Evolutionary conservation across 1,140 invertebrate genomes (phyloP).

Genomic region (Diplogasteroides magnus): DNA sequence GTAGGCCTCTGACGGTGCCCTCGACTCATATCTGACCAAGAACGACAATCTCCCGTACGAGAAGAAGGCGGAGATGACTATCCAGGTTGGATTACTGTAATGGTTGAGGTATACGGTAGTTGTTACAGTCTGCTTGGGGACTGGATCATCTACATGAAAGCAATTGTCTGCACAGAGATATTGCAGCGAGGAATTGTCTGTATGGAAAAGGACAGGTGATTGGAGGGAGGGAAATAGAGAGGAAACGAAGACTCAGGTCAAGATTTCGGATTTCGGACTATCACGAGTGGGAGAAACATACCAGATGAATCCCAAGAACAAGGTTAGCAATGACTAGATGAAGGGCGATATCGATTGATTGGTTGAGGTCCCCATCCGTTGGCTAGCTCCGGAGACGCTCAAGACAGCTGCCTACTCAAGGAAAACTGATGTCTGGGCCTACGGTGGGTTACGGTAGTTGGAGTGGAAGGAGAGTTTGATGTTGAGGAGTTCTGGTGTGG

Average conservation of each 20-base stretch:
- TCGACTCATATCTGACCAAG: constrained; percentile 1
- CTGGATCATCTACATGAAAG: constrained; percentile 92
- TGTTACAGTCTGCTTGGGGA: constrained; percentile 70
- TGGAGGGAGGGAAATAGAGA: neutral
- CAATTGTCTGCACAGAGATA: constrained; percentile 91
- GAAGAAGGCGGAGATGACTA: neutral
- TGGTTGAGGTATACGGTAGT: neutral
- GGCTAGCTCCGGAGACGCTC: constrained; percentile 24
- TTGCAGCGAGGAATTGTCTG: constrained; percentile 89
- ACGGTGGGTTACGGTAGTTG: neutral
- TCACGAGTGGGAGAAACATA: constrained; percentile 82
- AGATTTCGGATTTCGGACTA: constrained; percentile 81
- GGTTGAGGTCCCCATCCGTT: constrained; percentile 17
- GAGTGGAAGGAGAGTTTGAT: neutral
- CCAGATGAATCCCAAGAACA: constrained; percentile 38
- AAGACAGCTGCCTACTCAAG: constrained; percentile 10
- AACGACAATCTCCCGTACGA: neutral
- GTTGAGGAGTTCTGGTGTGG: constrained; percentile 21
- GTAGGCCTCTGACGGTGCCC: constrained; percentile 2
- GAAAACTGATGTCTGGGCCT: constrained; percentile 21
- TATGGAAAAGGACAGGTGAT: constrained; percentile 70
- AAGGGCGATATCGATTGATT: neutral
- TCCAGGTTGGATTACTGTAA: neutral
- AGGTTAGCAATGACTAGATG: neutral
- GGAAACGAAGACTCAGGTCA: constrained; percentile 37